These are phyloP conservation scores for Drosophila murphyi DNA, from an alignment of 1,140 invertebrate genomes.

Conservation along the genomic window DNA sequence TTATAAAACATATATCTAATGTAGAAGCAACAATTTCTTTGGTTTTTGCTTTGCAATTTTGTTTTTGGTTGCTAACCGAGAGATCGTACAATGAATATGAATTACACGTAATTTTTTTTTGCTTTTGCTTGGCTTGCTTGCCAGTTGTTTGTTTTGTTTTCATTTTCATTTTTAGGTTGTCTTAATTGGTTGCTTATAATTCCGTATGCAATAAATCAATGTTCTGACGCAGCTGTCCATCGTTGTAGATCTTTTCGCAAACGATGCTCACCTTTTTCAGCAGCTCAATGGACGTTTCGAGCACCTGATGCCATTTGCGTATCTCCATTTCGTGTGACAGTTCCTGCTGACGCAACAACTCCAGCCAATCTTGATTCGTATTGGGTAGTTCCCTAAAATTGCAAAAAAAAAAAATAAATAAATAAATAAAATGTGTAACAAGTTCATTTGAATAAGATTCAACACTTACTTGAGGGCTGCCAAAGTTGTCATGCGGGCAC, in stretches of 20 bases:
- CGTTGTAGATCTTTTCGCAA: constrained; percentile 76
- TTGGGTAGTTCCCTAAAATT: constrained; percentile 86
- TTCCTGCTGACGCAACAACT: constrained; percentile 91
- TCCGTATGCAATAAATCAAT: constrained; percentile 69
- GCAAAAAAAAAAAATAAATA: constrained; percentile 25
- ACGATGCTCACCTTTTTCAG: constrained; percentile 87
- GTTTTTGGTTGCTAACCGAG: constrained; percentile 34
- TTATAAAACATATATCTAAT: constrained; percentile 20
- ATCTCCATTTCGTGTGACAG: constrained; percentile 90
- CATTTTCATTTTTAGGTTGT: constrained; percentile 17
- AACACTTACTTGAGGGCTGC: constrained; percentile 66
- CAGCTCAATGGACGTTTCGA: constrained; percentile 88
- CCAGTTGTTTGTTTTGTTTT: constrained; percentile 4
- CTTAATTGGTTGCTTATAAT: constrained; percentile 64
- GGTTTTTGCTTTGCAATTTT: constrained; percentile 11
- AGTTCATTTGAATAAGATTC: not conserved
- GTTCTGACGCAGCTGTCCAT: constrained; percentile 70
- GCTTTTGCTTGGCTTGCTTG: constrained; percentile 14
- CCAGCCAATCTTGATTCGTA: constrained; percentile 91
- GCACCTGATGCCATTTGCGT: constrained; percentile 90
- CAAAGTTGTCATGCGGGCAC: constrained; percentile 75
- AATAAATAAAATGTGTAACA: not conserved
- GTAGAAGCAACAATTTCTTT: constrained; percentile 54
- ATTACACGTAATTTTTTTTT: constrained; percentile 21
- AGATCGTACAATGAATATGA: constrained; percentile 50